A percentile compares a stretch with the other conserved stretches of the same genome.
Conservation (phyloP, 2,888 invertebrate genomes). For the Drosophila meridionalis region DNA sequence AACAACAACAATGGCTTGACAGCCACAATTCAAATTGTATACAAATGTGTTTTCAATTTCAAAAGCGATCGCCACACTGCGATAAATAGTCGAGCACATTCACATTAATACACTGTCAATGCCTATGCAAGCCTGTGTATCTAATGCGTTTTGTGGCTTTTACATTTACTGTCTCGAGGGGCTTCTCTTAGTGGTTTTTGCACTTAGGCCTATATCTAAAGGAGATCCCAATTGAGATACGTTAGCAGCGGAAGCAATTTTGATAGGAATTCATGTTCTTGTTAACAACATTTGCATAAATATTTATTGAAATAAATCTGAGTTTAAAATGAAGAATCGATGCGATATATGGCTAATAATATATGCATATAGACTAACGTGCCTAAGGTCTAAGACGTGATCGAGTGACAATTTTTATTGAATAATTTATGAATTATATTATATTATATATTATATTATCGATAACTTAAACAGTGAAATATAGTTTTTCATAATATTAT, state of each 20-base stretch:
- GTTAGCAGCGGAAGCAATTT: conserved; percentile 1
- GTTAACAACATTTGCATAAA: neutral
- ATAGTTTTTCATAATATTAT: neutral
- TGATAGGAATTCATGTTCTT: conserved; percentile 5
- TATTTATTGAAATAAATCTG: neutral
- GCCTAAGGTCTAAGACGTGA: neutral
- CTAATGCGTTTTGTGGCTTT: conserved; percentile 39
- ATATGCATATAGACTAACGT: neutral
- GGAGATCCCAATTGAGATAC: neutral
- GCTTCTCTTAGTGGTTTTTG: conserved; percentile 36
- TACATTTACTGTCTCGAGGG: conserved; percentile 17
- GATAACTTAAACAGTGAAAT: neutral
- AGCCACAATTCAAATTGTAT: conserved; percentile 67
- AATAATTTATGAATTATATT: neutral
- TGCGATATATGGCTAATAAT: neutral
- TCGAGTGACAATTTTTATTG: neutral
- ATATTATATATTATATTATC: too few relatives aligned
- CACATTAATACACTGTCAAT: conserved; percentile 18
- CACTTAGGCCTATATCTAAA: conserved; percentile 30
- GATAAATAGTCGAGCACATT: conserved; percentile 57
- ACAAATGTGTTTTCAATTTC: conserved; percentile 72
- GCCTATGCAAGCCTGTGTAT: neutral
- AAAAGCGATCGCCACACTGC: conserved; percentile 61
- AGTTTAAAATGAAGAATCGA: neutral
- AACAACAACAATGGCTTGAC: conserved; percentile 41